A percentile compares a stretch with the other conserved stretches of the same genome.
Conservation (phyloP, 2,113 vertebrate genomes). For the Oriolus oriolus region DNA sequence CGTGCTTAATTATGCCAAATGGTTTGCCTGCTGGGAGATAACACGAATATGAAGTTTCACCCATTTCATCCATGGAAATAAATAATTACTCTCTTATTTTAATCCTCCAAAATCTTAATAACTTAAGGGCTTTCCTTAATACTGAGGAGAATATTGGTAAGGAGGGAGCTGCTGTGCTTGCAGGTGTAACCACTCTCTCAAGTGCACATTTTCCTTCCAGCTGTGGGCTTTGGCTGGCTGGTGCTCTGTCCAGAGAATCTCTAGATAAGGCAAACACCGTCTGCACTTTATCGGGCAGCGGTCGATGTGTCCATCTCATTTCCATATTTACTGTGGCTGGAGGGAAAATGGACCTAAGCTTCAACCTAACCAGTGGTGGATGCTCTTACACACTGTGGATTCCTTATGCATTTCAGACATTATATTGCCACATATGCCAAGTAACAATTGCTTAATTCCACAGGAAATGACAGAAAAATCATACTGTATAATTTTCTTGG, state of each 20-base stretch:
- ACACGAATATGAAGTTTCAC: not conserved
- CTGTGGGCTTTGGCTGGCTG: not conserved
- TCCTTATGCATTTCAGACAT: not conserved
- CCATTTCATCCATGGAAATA: not conserved
- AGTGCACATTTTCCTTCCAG: not conserved
- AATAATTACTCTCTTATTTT: not conserved
- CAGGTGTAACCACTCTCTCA: not conserved
- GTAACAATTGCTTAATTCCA: not conserved
- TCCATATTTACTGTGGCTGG: not conserved
- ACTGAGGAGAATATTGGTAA: not conserved
- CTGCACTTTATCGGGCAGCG: rapidly evolving
- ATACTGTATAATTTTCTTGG: not conserved
- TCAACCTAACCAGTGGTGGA: not conserved
- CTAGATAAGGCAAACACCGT: rapidly evolving
- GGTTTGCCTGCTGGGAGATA: not conserved
- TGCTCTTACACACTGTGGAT: not conserved
- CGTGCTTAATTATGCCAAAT: not conserved
- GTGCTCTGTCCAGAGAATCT: not conserved
- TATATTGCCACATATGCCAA: not conserved
- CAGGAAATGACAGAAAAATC: not conserved
- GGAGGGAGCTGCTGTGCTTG: not conserved
- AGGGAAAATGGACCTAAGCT: not conserved
- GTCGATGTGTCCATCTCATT: not conserved
- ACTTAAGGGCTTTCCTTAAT: not conserved
- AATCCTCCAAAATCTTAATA: not conserved